These are phyloP conservation scores for Nowickia ferox DNA, from an alignment of 2,888 invertebrate genomes.

Conservation along the genomic window DNA sequence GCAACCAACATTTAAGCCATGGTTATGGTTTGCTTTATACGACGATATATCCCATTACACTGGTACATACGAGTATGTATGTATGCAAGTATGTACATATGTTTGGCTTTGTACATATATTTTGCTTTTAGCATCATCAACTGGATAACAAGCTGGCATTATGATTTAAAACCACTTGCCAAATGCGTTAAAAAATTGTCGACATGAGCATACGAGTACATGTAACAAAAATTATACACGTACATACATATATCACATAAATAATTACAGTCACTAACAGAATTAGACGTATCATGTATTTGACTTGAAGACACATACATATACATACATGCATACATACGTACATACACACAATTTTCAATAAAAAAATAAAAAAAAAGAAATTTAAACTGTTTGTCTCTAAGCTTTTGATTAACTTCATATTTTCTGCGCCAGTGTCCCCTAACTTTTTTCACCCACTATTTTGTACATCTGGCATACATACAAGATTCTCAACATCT, in stretches of 20 bases:
- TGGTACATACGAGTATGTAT: background rate
- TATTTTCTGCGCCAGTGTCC: background rate
- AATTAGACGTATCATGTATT: background rate
- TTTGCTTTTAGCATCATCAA: slow-evolving; percentile 59
- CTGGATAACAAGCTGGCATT: slow-evolving; percentile 68
- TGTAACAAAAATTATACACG: slow-evolving; percentile 36
- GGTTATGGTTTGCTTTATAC: slow-evolving; percentile 41
- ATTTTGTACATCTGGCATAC: slow-evolving; percentile 18
- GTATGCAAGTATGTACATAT: background rate
- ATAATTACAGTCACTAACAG: slow-evolving; percentile 16
- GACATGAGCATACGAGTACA: slow-evolving; percentile 61
- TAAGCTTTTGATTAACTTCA: background rate
- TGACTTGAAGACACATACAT: too few relatives aligned
- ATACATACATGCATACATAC: background rate
- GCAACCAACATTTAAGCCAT: slow-evolving; percentile 46
- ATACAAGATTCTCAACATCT: slow-evolving; percentile 51
- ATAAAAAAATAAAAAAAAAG: too few relatives aligned
- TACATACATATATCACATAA: slow-evolving; percentile 18
- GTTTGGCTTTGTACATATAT: slow-evolving; percentile 11
- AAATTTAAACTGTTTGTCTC: background rate
- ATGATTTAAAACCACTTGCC: slow-evolving; percentile 72
- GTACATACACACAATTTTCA: background rate
- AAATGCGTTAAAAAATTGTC: slow-evolving; percentile 70
- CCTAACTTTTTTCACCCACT: slow-evolving; percentile 13
- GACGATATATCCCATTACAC: slow-evolving; percentile 2